These are phyloP conservation scores for Anser brachyrhynchus DNA, from an alignment of 2,113 vertebrate species.

Conservation along the genomic window DNA sequence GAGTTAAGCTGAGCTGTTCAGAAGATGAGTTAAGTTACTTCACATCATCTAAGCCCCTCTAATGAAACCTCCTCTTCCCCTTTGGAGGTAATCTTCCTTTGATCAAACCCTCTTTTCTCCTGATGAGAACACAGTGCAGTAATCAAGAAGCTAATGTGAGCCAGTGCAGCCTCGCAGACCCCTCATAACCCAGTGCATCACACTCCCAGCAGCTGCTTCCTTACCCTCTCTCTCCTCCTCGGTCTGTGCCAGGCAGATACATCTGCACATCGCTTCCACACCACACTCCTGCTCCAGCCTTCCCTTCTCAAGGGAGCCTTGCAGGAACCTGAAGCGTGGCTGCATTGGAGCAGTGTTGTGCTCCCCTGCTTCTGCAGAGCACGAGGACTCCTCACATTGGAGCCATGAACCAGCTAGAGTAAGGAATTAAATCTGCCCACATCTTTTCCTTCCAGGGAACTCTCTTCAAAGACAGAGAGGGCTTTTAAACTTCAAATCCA, in stretches of 20 bases:
- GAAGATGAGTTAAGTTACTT: constrained; percentile 31
- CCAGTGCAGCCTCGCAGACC: neutral
- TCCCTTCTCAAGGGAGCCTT: neutral
- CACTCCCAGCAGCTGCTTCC: fast-evolving
- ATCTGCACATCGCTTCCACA: neutral
- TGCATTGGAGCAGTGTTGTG: neutral
- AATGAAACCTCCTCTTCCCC: constrained; percentile 42
- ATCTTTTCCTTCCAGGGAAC: neutral
- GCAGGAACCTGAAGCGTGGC: fast-evolving
- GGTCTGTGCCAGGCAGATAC: neutral
- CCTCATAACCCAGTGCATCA: neutral
- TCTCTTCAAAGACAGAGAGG: neutral
- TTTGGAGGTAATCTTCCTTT: constrained; percentile 56
- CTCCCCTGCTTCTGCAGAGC: neutral
- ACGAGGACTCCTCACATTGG: neutral
- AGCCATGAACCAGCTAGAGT: fast-evolving
- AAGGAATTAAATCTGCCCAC: neutral
- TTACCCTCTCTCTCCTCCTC: neutral
- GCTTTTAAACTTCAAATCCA: neutral
- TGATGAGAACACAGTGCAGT: constrained; percentile 55
- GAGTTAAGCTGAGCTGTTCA: neutral
- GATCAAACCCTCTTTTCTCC: constrained; percentile 61
- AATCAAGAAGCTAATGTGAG: constrained; percentile 65
- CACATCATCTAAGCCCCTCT: constrained; percentile 44
- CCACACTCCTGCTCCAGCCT: neutral